Evolutionary conservation across 2,797 vertebrate genomes (phyloP).

Genomic region (Paratrypauchen microcephalus): DNA sequence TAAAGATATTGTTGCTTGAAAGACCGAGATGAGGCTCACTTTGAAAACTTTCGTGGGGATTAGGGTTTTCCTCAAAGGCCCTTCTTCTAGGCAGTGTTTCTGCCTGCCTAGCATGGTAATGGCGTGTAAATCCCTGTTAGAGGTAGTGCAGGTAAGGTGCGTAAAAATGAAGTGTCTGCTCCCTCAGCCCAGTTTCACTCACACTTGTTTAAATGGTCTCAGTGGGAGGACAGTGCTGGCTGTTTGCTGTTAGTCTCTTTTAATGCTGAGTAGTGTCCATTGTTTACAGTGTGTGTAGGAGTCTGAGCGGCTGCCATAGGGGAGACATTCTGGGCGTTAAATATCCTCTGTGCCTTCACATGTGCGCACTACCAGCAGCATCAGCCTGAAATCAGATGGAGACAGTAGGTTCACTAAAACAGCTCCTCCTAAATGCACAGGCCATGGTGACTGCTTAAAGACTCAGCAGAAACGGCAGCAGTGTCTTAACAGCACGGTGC

Average conservation of each 20-base stretch:
- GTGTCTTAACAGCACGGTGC: conserved; percentile 60
- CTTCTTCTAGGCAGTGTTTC: conserved; percentile 16
- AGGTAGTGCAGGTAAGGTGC: conserved; percentile 35
- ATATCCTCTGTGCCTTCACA: background rate
- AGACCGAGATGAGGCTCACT: conserved; percentile 14
- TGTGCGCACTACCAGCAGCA: conserved; percentile 1
- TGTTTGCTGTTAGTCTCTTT: conserved; percentile 8
- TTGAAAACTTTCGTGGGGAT: conserved; percentile 36
- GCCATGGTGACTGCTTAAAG: conserved; percentile 43
- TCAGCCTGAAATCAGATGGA: conserved; percentile 7
- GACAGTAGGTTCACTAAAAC: conserved; percentile 13
- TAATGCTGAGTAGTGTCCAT: conserved; percentile 16
- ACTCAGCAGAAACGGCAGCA: conserved; percentile 26
- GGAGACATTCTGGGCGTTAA: conserved; percentile 4
- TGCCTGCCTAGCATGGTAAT: conserved; percentile 23
- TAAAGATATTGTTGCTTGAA: conserved; percentile 10
- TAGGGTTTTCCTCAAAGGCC: conserved; percentile 39
- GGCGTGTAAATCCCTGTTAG: conserved; percentile 45
- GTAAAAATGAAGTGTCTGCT: conserved; percentile 11
- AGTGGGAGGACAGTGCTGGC: conserved; percentile 25
- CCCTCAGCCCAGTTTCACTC: conserved; percentile 1
- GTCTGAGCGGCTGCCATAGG: background rate
- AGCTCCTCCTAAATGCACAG: conserved; percentile 14
- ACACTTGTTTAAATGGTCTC: conserved; percentile 30
- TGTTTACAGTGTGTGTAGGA: background rate